Conservation (phyloP, 2,113 vertebrate genomes). For the Oplegnathus fasciatus region DNA sequence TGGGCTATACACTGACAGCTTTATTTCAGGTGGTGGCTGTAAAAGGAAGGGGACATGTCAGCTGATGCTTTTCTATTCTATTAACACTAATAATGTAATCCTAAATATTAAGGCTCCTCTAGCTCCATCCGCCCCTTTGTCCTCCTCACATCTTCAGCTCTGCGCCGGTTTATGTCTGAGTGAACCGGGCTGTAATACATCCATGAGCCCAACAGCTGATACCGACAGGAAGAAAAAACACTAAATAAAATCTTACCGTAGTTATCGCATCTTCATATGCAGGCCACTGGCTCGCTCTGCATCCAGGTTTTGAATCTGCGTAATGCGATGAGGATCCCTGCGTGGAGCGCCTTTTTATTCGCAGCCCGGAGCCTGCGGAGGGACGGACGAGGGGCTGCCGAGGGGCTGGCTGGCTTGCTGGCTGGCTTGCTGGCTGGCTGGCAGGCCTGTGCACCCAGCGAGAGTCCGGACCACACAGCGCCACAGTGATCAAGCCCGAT, state of each 20-base stretch:
- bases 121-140: conserved; percentile 61
- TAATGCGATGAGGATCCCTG: conserved; percentile 40
- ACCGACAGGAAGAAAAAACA: not conserved
- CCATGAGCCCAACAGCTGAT: conserved; percentile 44
- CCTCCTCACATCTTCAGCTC: conserved; percentile 22
- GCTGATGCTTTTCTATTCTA: not conserved
- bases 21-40: not conserved
- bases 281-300: conserved; percentile 32
- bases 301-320: conserved; percentile 49
- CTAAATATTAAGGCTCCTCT: conserved; percentile 1
- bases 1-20: not conserved
- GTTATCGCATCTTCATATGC: conserved; percentile 53
- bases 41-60: not conserved
- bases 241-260: conserved; percentile 43
- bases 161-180: conserved; percentile 16
- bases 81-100: not conserved
- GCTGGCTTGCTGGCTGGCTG: not conserved
- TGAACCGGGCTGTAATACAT: not conserved
- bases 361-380: conserved; percentile 51
- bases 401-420: too few species aligned
- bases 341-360: conserved; percentile 30
- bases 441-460: conserved; percentile 21
- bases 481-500: conserved; percentile 18
- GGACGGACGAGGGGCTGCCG: conserved; percentile 34
- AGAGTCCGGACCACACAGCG: conserved; percentile 26